Evolutionary conservation across 2,113 vertebrate species (phyloP), one percentile per base, ranked within the genome.

Genomic region (Thermophis baileyi): DNA sequence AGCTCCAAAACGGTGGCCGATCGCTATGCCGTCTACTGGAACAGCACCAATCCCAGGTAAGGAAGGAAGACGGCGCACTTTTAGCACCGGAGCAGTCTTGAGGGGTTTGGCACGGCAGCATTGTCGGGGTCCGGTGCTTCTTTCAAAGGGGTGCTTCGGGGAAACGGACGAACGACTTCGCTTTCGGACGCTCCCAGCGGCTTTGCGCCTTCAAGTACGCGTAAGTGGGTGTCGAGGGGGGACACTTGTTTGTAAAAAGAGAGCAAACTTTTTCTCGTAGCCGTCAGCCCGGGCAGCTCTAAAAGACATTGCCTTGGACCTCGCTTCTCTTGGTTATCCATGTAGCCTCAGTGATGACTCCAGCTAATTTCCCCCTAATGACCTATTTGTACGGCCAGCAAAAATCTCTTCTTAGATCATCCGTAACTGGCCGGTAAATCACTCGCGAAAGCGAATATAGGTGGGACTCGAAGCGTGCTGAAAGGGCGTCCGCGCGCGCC

Each of bases 1-100:
- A 98, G 99, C 97, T 98, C 99, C 98, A 99, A 99, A 98, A 98
- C 98, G 97, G 98, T 99, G 96, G 99, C 99, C 89, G 99, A 99
- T 97, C 99, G 99, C 97, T 99, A 99, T 97, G 99, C 99, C 90
- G 99, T 99, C 97, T 99, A 98, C 98, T 99, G 99, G 99, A 99
- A 99, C 98, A 98, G 98, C 97, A 98, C 98, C 98, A 99, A 99
- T 97, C 98, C 98, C 97, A 99, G 98, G 99, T 98, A 97, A 97
- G 96, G 93, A 87, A 89, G 93, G 91, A 91, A 53, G 60, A 18
- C 47, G 47, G 60, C 18, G 46, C 69, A 25, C n/a, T 40, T 22
- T 86, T 8, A 92, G 49, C 95, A 92, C 35, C 93, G 46, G 54
- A 5, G 30, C 14, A 20, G 27, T 20, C 22, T 60, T 25, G 49